A percentile compares a stretch with the other conserved stretches of the same genome.
Conservation (phyloP, 2,113 vertebrate genomes). For the Rhinolophus sinicus region DNA sequence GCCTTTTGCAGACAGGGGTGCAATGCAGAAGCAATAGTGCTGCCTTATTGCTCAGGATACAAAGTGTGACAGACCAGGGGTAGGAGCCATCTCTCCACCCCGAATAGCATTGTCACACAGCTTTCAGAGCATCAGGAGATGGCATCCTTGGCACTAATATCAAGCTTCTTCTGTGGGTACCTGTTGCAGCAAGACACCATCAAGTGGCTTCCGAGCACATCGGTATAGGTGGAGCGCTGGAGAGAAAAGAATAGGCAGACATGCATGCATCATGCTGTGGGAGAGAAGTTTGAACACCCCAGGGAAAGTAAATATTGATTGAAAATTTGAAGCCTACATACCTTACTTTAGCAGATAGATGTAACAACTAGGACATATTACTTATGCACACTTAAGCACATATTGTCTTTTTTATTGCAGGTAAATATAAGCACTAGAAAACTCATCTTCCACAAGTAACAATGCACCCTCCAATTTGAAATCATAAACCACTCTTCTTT, state of each 20-base stretch:
- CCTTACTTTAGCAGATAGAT: not conserved
- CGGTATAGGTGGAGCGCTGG: fast-evolving
- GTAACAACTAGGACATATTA: not conserved
- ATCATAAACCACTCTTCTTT: not conserved
- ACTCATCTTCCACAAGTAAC: not conserved
- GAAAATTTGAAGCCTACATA: not conserved
- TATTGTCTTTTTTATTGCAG: constrained; percentile 12
- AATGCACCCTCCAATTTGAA: not conserved
- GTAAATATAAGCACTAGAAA: constrained; percentile 14
- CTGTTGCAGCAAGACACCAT: not conserved
- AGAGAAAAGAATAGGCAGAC: not conserved
- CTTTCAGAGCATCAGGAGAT: not conserved
- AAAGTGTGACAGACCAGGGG: not conserved
- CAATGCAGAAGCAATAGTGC: not conserved
- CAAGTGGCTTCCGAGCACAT: not conserved
- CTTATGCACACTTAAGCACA: not conserved
- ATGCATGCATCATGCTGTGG: not conserved
- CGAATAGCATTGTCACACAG: not conserved
- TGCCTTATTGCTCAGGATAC: not conserved
- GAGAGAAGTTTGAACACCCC: not conserved
- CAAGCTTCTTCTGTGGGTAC: not conserved
- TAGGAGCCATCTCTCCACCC: not conserved
- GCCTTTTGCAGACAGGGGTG: not conserved
- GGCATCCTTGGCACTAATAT: not conserved
- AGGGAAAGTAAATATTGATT: not conserved